A percentile compares a stretch with the other conserved stretches of the same genome.
These are phyloP conservation scores for Lates calcarifer DNA, from an alignment of 2,113 vertebrate genomes.

Conservation along the genomic window DNA sequence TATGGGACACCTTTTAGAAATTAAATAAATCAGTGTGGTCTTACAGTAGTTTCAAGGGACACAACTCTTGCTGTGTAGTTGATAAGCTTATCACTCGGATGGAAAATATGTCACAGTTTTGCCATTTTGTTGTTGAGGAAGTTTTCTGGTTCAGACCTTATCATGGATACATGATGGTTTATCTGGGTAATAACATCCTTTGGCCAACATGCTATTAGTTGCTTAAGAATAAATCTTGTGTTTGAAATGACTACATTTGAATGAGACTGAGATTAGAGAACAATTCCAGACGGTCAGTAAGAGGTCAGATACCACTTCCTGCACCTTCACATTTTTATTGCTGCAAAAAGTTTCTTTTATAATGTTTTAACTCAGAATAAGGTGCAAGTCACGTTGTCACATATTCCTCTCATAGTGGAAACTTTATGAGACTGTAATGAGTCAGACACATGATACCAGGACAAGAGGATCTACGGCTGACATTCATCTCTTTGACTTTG, in stretches of 20 bases:
- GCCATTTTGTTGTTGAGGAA: not conserved
- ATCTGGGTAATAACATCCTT: not conserved
- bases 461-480: not conserved
- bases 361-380: not conserved
- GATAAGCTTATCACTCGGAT: not conserved
- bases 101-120: not conserved
- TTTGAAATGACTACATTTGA: not conserved
- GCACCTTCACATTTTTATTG: not conserved
- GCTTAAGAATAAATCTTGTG: not conserved
- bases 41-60: not conserved
- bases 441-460: not conserved
- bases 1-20: not conserved
- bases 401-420: not conserved
- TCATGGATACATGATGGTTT: slow-evolving; percentile 15
- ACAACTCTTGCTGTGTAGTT: not conserved
- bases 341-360: not conserved
- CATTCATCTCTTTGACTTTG: not conserved
- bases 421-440: not conserved
- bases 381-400: not conserved
- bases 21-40: not conserved
- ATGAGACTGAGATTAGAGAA: not conserved
- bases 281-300: not conserved
- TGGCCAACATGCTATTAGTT: not conserved
- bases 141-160: not conserved
- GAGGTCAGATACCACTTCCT: not conserved